Evolutionary conservation across 2,113 vertebrate species (phyloP).

Genomic region (Loxodonta africana): DNA sequence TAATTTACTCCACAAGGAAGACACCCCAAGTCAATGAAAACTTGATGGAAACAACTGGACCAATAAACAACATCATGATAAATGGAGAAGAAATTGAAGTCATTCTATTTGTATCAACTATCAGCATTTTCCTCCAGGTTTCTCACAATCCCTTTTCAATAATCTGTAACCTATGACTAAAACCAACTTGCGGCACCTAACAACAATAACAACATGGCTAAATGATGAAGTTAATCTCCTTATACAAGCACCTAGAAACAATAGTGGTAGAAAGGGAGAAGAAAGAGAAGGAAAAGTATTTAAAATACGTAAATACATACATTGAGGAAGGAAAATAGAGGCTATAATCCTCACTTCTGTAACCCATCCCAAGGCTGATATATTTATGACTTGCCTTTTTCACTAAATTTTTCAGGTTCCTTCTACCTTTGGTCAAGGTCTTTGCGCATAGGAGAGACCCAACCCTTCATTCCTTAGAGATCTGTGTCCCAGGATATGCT

Average conservation of each 20-base stretch:
- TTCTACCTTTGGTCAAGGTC: not conserved
- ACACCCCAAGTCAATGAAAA: not conserved
- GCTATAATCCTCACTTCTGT: not conserved
- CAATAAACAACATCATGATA: not conserved
- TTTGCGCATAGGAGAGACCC: not conserved
- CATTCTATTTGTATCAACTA: not conserved
- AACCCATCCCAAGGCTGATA: not conserved
- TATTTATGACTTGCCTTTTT: constrained; percentile 29
- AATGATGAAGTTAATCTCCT: not conserved
- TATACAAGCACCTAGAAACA: not conserved
- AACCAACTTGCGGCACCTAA: too few species aligned
- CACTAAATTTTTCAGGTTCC: not conserved
- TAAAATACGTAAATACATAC: not conserved
- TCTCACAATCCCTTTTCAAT: not conserved
- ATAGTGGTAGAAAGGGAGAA: not conserved
- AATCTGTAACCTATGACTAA: not conserved
- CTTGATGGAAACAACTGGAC: not conserved
- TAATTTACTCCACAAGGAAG: not conserved
- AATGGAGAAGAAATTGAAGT: not conserved
- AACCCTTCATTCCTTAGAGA: too few species aligned
- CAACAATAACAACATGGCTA: too few species aligned
- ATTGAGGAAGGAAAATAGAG: not conserved
- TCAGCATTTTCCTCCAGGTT: not conserved
- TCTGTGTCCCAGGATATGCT: not conserved
- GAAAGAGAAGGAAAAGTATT: not conserved